Conservation (phyloP, 2,113 vertebrate species). For the Leucopsar rothschildi region DNA sequence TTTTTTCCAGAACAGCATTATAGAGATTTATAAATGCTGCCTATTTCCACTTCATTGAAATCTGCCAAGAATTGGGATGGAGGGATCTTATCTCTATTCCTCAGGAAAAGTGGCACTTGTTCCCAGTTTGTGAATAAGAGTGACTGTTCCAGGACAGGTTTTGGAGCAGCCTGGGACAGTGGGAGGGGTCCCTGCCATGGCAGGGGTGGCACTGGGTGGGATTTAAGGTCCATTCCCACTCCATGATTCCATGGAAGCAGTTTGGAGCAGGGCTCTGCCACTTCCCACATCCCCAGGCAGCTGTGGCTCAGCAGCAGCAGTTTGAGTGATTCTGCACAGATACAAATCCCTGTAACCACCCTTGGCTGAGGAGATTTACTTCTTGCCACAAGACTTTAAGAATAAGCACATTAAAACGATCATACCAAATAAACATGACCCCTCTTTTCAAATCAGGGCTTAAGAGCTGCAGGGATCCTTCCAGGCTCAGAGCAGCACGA, state of each 20-base stretch:
- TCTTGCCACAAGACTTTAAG: constrained; percentile 33
- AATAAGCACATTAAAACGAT: constrained; percentile 53
- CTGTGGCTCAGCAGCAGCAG: background rate
- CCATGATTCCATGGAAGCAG: background rate
- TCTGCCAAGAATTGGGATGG: constrained; percentile 38
- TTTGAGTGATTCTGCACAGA: background rate
- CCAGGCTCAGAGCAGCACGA: background rate
- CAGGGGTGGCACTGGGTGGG: background rate
- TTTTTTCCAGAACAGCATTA: constrained; percentile 61
- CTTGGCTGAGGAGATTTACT: constrained; percentile 32
- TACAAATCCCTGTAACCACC: background rate
- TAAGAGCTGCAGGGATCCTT: background rate
- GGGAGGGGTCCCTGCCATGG: background rate
- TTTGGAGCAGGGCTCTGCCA: background rate
- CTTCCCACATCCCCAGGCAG: background rate
- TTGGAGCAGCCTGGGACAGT: background rate
- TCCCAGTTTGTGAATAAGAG: background rate
- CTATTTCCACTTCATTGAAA: constrained; percentile 1
- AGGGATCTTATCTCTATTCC: background rate
- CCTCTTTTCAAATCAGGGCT: background rate
- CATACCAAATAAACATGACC: background rate
- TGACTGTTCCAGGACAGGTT: background rate
- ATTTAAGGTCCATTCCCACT: background rate
- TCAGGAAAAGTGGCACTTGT: background rate
- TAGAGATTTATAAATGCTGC: constrained; percentile 51